A percentile compares a stretch with the other conserved stretches of the same genome.
These are phyloP conservation scores for Agrilus mali DNA, from an alignment of 2,888 invertebrate genomes.

Conservation along the genomic window DNA sequence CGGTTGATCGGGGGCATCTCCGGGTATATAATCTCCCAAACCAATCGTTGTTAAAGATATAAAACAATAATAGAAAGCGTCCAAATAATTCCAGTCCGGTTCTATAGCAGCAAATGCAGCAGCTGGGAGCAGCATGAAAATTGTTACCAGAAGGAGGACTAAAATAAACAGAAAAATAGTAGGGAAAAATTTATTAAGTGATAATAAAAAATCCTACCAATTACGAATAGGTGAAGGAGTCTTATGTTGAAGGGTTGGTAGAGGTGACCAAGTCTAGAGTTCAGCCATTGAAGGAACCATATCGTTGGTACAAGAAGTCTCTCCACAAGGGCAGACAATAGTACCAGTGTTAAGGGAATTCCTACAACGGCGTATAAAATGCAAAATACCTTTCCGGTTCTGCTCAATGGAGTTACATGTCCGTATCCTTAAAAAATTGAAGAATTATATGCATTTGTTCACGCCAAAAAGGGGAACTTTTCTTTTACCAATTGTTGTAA, in stretches of 20 bases:
- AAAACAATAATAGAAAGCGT: slow-evolving; percentile 85
- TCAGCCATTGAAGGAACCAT: slow-evolving; percentile 54
- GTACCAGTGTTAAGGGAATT: slow-evolving; percentile 74
- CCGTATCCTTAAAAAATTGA: slow-evolving; percentile 61
- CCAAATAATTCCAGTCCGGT: slow-evolving; percentile 72
- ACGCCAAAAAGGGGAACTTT: background rate
- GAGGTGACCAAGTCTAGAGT: slow-evolving; percentile 56
- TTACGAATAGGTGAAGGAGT: slow-evolving; percentile 57
- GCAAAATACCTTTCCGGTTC: slow-evolving; percentile 79
- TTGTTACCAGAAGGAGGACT: slow-evolving; percentile 41
- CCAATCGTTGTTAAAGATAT: slow-evolving; percentile 83
- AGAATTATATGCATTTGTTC: background rate
- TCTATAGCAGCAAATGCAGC: slow-evolving; percentile 62
- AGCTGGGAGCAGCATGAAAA: slow-evolving; percentile 67
- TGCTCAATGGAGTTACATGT: slow-evolving; percentile 74
- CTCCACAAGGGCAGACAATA: slow-evolving; percentile 72
- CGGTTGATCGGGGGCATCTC: slow-evolving; percentile 63
- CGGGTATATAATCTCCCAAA: slow-evolving; percentile 81
- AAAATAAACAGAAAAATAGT: slow-evolving; percentile 20
- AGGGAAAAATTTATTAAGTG: no score
- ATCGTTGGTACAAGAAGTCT: slow-evolving; percentile 64
- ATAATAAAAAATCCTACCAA: slow-evolving; percentile 38
- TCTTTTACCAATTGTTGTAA: slow-evolving; percentile 72
- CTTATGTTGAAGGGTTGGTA: slow-evolving; percentile 66
- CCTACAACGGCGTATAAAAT: slow-evolving; percentile 75